phyloP scores from a whole-genome alignment of 2,797 vertebrate species.

The Columba guinea region DNA sequence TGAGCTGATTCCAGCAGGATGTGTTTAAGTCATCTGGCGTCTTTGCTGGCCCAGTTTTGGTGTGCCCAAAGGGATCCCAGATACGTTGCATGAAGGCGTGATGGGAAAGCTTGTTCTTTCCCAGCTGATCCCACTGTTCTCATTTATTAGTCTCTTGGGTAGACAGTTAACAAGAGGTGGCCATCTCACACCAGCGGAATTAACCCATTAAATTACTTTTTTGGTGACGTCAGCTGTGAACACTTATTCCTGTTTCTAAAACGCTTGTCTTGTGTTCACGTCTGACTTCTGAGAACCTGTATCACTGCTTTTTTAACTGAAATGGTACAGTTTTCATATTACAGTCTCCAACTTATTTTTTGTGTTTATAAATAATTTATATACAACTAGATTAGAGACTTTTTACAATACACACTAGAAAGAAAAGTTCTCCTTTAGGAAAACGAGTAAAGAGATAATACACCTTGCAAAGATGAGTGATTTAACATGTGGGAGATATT shows the following conservation, averaged over 20 bases:
- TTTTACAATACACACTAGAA: not conserved
- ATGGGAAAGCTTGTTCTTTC: not conserved
- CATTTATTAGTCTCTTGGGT: not conserved
- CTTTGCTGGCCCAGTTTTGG: not conserved
- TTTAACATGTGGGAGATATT: not conserved
- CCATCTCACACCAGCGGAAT: not conserved
- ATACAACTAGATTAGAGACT: not conserved
- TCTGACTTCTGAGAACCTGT: not conserved
- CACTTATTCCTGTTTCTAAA: not conserved
- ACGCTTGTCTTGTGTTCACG: not conserved
- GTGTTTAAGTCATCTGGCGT: not conserved
- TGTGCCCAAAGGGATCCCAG: not conserved
- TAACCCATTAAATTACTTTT: not conserved
- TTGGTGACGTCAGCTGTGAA: not conserved
- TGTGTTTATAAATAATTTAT: slow-evolving; percentile 62
- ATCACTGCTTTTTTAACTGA: not conserved
- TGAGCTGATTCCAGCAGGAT: slow-evolving; percentile 15
- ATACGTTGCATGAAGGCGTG: rapidly evolving
- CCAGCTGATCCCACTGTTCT: not conserved
- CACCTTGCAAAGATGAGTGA: not conserved
- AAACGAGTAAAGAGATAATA: not conserved
- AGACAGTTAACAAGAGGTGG: not conserved
- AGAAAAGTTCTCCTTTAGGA: not conserved
- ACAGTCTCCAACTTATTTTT: not conserved
- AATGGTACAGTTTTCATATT: not conserved